Evolutionary conservation across 2,888 invertebrate genomes (phyloP), one percentile per base, ranked within the genome.

Genomic region (Eupithecia insigniata): DNA sequence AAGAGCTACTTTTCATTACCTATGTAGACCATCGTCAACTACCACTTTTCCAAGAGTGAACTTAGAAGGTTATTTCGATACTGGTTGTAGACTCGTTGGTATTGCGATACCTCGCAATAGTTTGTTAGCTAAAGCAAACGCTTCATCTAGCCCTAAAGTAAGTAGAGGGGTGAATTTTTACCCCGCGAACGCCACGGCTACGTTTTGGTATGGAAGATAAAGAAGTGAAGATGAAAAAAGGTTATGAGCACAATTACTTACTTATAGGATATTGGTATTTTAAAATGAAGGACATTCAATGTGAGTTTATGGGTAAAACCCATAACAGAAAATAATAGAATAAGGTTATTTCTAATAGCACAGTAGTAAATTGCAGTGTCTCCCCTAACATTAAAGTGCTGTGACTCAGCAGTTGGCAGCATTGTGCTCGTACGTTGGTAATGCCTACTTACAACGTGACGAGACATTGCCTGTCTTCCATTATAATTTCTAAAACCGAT

Each of bases 331-430:
- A 30, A 62, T 62, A 62, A 62, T 32, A 34, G 12, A 34, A n/a
- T n/a, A 10, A 32, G 61, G 61, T 10, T 62, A 60, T 30, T 28
- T 30, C 32, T 62, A 62, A 62, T 34, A 32, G 61, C 32, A 62
- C 32, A 32, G 32, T 1, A n/a, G 30, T 14, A 34, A 62, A 62
- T 62, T 62, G 32, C 32, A 22, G 61, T 32, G 34, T 32, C 34
- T n/a, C n/a, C 34, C 10, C 61, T 32, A 62, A 62, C 61, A 62
- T 62, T 62, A 62, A 18, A 34, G 32, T 62, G 10, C 34, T 65
- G 61, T 72, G 72, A 72, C 65, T 61, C 36, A 62, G 72, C 72
- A 69, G 36, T 51, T 32, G 55, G 66, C 62, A 69, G 46, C 36
- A 34, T 34, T 34, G 28, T 18, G 18, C 22, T n/a, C 34, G 32